Conservation (phyloP, 2,113 vertebrate species). For the Lanius collurio region DNA sequence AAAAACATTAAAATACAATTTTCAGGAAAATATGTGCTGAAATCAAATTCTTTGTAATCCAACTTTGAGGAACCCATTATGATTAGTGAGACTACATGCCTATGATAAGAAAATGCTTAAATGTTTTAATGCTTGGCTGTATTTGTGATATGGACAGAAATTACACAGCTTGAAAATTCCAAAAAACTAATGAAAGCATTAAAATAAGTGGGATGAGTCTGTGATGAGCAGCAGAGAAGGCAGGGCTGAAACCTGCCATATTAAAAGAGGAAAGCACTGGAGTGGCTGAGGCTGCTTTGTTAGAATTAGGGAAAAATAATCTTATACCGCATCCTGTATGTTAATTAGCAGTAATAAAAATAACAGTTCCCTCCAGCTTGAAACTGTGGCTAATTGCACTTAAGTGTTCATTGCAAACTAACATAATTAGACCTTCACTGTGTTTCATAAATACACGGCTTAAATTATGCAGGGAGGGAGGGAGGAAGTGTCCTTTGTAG, state of each 20-base stretch:
- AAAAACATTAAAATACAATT: neutral
- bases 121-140: neutral
- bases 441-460: slow-evolving; percentile 47
- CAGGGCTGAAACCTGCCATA: neutral
- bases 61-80: neutral
- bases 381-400: slow-evolving; percentile 62
- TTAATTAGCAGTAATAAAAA: slow-evolving; percentile 72
- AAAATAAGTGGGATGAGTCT: neutral
- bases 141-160: neutral
- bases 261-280: neutral
- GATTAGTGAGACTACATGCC: neutral
- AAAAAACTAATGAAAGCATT: neutral
- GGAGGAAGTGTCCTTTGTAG: slow-evolving; percentile 24
- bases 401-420: slow-evolving; percentile 58
- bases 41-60: neutral
- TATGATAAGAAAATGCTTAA: neutral
- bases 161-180: neutral
- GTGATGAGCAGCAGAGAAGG: neutral
- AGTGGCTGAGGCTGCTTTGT: neutral
- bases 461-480: slow-evolving; percentile 53
- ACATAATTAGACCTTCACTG: slow-evolving; percentile 68
- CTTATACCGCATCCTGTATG: neutral
- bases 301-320: neutral
- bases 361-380: slow-evolving; percentile 63
- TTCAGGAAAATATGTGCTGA: neutral